Base-by-base conservation (phyloP, 1,140 invertebrate genomes). In the Drosophila tsacasi region DNA sequence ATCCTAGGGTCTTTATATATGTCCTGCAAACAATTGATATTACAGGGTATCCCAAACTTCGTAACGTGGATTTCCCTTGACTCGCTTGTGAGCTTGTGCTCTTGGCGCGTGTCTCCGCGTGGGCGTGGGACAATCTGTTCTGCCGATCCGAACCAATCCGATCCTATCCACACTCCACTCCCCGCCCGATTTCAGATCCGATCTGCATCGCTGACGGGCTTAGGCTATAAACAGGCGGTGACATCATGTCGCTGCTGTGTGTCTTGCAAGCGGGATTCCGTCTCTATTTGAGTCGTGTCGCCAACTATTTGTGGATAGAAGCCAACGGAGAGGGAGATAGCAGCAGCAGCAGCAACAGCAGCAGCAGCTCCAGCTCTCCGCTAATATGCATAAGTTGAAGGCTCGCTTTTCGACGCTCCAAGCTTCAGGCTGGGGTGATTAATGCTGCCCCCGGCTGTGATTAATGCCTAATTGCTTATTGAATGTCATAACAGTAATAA, bases 401-500 rank as follows among this genome's bases (percentile, higher is more conserved):
- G 83, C 81, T 87, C 65, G 81, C 73, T 74, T 83, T 83, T 63
- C 84, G 72, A 68, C 17, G 61, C 61, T 83, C 40, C 35, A 32
- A 57, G 55, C 59, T 76, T 25, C 58, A 68, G n/a, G 19, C 49
- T 25, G 37, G 37, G 47, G 47, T 55, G 50, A 61, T 46, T 62
- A 54, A 54, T 78, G 37, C 49, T 61, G 59, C 61, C 79, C 68
- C 54, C 64, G 61, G 68, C 72, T 63, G 76, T 87, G 84, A 87
- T 87, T 87, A 89, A 87, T 87, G 81, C 81, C 81, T 81, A 87
- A 87, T 87, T 87, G 84, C 81, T 81, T 81, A 81, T 79, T 87
- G 85, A 87, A 89, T 87, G 84, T 87, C 85, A 87, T 87, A 87
- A 89, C 81, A 87, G 84, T 87, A 89, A 87, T 89, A 62, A 72